Percentiles rank a stretch among this genome's conserved stretches.
These are phyloP conservation scores for Ciconia nigra DNA, from an alignment of 2,797 vertebrate genomes.

Conservation along the genomic window DNA sequence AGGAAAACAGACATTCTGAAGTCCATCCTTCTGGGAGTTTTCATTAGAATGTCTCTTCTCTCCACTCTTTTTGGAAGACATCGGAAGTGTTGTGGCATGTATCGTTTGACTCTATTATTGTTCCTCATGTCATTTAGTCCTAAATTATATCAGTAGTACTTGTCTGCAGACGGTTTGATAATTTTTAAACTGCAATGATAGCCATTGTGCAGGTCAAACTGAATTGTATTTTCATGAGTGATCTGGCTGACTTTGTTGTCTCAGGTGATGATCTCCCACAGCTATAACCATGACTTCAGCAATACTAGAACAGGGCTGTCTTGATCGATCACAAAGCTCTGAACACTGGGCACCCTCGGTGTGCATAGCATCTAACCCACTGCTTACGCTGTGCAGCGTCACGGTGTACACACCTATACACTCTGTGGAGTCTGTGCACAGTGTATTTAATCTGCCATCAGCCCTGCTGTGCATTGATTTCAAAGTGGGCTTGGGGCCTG, in stretches of 20 bases:
- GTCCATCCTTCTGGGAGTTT: not conserved
- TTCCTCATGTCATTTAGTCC: not conserved
- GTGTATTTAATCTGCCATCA: not conserved
- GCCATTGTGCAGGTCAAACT: not conserved
- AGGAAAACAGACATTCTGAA: not conserved
- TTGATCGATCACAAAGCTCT: not conserved
- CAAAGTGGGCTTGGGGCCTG: not conserved
- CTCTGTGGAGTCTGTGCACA: not conserved
- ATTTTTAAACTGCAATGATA: not conserved
- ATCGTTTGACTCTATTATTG: not conserved
- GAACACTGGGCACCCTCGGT: not conserved
- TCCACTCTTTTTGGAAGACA: not conserved
- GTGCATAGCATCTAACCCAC: not conserved
- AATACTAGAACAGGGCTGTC: not conserved
- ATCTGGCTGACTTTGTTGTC: not conserved
- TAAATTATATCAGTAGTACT: not conserved
- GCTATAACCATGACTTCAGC: not conserved
- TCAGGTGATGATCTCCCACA: not conserved
- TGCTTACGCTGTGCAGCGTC: not conserved
- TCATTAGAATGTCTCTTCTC: not conserved
- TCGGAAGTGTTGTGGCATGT: not conserved
- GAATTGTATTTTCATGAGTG: not conserved
- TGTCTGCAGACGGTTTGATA: not conserved
- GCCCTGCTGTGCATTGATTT: not conserved
- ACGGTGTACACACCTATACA: accelerated